Conservation (phyloP, 2,113 vertebrate species). For the Myotis brandtii region DNA sequence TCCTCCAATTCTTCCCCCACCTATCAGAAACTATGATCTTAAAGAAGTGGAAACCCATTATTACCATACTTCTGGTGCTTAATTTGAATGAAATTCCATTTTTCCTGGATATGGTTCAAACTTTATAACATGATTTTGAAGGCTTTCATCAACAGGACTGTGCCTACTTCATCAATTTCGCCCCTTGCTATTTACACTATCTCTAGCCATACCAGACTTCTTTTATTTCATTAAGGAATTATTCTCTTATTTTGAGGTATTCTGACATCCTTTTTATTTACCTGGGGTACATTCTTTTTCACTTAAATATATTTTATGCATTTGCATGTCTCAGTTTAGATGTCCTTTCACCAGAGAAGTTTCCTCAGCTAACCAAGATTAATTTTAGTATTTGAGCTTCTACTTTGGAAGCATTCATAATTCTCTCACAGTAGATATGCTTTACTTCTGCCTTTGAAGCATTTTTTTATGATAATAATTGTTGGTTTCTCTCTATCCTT, state of each 20-base stretch:
- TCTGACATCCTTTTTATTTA: background rate
- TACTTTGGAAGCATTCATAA: background rate
- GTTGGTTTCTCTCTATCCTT: background rate
- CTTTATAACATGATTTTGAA: background rate
- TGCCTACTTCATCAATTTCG: background rate
- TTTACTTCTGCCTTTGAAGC: background rate
- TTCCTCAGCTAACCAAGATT: background rate
- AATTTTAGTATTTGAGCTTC: background rate
- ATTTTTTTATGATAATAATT: background rate
- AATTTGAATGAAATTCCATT: background rate
- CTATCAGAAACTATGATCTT: background rate
- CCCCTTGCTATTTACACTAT: background rate
- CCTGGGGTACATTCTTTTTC: background rate
- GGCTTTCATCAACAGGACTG: background rate
- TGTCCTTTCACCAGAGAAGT: background rate
- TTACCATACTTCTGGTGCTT: background rate
- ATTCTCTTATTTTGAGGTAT: background rate
- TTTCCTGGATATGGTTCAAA: background rate
- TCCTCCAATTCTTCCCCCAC: background rate
- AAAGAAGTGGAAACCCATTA: background rate
- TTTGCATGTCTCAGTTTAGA: background rate
- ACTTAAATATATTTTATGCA: background rate
- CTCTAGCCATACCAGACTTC: background rate
- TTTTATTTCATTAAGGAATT: background rate
- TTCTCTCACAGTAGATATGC: background rate